These are phyloP conservation scores for Cyclura pinguis DNA, from an alignment of 2,797 vertebrate genomes.

Conservation along the genomic window DNA sequence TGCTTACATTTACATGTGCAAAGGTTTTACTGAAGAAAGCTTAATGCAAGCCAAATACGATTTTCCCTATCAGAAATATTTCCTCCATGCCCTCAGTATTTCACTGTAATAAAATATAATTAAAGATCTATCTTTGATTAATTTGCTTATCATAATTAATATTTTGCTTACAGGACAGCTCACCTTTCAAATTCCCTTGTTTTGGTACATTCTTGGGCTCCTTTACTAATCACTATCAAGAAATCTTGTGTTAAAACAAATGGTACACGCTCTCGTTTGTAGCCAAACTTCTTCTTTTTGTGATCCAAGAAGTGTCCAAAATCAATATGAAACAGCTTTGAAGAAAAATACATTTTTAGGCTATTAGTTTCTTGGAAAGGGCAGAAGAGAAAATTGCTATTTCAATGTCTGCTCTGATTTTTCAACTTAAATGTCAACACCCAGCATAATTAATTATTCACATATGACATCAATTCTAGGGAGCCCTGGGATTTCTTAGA, in stretches of 20 bases:
- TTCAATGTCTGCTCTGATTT: not conserved
- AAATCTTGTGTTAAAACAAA: conserved; percentile 89
- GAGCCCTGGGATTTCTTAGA: not conserved
- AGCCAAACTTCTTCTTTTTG: conserved; percentile 89
- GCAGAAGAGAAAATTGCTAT: not conserved
- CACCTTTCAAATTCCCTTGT: conserved; percentile 88
- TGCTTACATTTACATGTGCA: not conserved
- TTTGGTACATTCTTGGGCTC: conserved; percentile 88
- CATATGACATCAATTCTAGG: not conserved
- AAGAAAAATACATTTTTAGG: conserved; percentile 60
- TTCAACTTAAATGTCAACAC: not conserved
- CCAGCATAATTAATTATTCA: not conserved
- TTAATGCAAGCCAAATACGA: not conserved
- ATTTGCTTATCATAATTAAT: not conserved
- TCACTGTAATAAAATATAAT: not conserved
- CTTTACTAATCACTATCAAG: conserved; percentile 88
- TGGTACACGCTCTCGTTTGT: conserved; percentile 86
- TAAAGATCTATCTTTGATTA: not conserved
- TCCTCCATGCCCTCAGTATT: not conserved
- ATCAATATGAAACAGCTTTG: conserved; percentile 87
- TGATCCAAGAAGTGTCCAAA: conserved; percentile 88
- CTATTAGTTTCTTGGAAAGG: conserved; percentile 33
- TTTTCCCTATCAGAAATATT: not conserved
- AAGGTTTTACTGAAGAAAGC: conserved; percentile 3
- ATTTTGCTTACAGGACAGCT: conserved; percentile 40